Evolutionary conservation across 2,888 invertebrate genomes (phyloP).

Genomic region (Tetranychus piercei): DNA sequence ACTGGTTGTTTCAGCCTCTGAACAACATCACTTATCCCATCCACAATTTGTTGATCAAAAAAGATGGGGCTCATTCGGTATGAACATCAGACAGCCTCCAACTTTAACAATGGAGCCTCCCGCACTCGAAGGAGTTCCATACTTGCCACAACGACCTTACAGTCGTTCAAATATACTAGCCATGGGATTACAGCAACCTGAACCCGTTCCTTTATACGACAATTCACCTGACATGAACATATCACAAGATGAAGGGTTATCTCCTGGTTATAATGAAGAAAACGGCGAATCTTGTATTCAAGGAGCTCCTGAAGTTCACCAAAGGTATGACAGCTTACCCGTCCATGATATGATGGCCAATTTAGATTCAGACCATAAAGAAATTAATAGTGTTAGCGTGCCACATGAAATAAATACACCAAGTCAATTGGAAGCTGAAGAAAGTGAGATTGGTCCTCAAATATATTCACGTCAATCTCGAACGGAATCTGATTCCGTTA

Average conservation of each 20-base stretch:
- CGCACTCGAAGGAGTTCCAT: neutral
- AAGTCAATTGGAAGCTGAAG: neutral
- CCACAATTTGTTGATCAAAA: neutral
- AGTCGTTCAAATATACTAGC: constrained; percentile 20
- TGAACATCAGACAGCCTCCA: neutral
- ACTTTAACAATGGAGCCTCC: neutral
- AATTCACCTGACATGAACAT: neutral
- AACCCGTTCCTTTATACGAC: neutral
- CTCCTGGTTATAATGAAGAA: neutral
- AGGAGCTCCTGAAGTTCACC: neutral
- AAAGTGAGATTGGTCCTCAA: neutral
- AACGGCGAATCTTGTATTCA: neutral
- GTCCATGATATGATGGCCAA: neutral
- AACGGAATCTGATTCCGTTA: neutral
- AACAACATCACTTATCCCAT: neutral
- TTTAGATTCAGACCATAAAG: neutral
- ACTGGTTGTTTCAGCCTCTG: neutral
- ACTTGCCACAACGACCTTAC: constrained; percentile 13
- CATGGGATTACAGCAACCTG: constrained; percentile 13
- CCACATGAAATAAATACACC: too few relatives aligned
- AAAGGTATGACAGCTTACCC: constrained; percentile 6
- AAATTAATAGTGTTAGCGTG: neutral
- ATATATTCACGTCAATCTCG: neutral
- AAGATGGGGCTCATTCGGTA: constrained; percentile 3
- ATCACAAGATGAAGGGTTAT: neutral